These are phyloP conservation scores for Drosophila watanabei DNA, from an alignment of 1,140 invertebrate species.

Conservation along the genomic window DNA sequence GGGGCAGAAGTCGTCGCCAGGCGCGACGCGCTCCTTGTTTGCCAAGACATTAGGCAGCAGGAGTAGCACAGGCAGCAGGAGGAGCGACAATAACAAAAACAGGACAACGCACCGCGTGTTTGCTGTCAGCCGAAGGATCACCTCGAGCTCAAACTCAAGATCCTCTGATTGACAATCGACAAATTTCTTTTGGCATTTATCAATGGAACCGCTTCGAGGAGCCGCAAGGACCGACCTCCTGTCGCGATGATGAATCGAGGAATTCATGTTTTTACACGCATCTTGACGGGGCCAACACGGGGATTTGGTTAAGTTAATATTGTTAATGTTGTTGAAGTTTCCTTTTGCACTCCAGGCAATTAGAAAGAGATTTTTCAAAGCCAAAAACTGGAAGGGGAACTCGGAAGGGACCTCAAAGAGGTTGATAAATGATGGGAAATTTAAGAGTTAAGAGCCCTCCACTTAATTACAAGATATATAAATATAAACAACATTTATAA, in stretches of 20 bases:
- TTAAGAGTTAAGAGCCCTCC: not conserved
- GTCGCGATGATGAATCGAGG: slow-evolving; percentile 65
- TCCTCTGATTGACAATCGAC: slow-evolving; percentile 75
- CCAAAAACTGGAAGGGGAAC: not conserved
- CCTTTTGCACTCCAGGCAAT: slow-evolving; percentile 24
- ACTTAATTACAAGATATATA: not conserved
- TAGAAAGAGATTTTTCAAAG: slow-evolving; percentile 48
- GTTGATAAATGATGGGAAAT: slow-evolving; percentile 17
- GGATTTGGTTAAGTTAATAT: slow-evolving; percentile 35
- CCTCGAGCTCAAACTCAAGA: slow-evolving; percentile 45
- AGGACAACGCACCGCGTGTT: slow-evolving; percentile 58
- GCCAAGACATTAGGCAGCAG: slow-evolving; percentile 67
- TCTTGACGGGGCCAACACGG: slow-evolving; percentile 51
- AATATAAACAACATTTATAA: too few relatives aligned
- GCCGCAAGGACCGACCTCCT: slow-evolving; percentile 24
- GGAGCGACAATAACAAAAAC: slow-evolving; percentile 61
- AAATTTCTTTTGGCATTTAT: slow-evolving; percentile 80
- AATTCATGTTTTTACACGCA: slow-evolving; percentile 79
- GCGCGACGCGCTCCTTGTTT: slow-evolving; percentile 75
- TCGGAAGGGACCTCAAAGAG: not conserved
- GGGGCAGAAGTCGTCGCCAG: slow-evolving; percentile 58
- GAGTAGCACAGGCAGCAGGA: slow-evolving; percentile 30
- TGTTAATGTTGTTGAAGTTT: slow-evolving; percentile 30
- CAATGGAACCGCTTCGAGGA: slow-evolving; percentile 59
- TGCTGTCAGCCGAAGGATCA: slow-evolving; percentile 63